These are phyloP conservation scores for Centropyge bicolor DNA, from an alignment of 2,797 vertebrate genomes.

Conservation along the genomic window DNA sequence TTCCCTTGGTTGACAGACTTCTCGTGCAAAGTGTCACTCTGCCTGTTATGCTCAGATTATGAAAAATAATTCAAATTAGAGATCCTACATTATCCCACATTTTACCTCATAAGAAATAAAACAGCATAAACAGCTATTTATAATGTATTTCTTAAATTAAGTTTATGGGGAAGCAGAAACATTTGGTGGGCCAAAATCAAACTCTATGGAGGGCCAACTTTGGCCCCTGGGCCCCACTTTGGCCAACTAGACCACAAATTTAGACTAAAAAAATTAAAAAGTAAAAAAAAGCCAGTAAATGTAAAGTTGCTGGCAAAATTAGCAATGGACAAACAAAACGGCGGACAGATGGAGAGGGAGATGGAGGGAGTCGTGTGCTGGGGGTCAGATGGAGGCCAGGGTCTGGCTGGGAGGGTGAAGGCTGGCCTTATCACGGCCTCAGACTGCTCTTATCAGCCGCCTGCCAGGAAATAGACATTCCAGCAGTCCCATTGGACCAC, in stretches of 20 bases:
- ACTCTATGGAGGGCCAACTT: too few species aligned
- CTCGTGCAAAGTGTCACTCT: too few species aligned
- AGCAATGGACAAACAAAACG: slow-evolving; percentile 16
- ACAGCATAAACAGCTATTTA: too few species aligned
- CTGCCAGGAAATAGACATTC: slow-evolving; percentile 71
- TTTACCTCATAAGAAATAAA: too few species aligned
- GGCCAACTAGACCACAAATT: neutral
- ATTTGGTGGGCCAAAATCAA: too few species aligned
- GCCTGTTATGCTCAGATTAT: too few species aligned
- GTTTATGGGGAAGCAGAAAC: too few species aligned
- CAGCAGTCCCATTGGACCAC: slow-evolving; percentile 56
- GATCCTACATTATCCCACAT: too few species aligned
- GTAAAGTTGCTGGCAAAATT: slow-evolving; percentile 18
- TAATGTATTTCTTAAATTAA: too few species aligned
- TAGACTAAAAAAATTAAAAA: slow-evolving; percentile 5
- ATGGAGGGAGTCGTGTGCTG: slow-evolving; percentile 19
- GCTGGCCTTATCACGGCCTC: slow-evolving; percentile 45
- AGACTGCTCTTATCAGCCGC: slow-evolving; percentile 59
- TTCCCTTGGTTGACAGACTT: too few species aligned
- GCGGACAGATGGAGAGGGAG: slow-evolving; percentile 51
- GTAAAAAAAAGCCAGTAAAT: neutral
- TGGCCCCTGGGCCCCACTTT: too few species aligned
- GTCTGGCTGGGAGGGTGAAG: slow-evolving; percentile 46
- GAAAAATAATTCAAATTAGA: too few species aligned
- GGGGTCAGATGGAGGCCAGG: slow-evolving; percentile 60